Evolutionary conservation across 1,140 invertebrate genomes (phyloP).

Genomic region (Dreissena polymorpha): DNA sequence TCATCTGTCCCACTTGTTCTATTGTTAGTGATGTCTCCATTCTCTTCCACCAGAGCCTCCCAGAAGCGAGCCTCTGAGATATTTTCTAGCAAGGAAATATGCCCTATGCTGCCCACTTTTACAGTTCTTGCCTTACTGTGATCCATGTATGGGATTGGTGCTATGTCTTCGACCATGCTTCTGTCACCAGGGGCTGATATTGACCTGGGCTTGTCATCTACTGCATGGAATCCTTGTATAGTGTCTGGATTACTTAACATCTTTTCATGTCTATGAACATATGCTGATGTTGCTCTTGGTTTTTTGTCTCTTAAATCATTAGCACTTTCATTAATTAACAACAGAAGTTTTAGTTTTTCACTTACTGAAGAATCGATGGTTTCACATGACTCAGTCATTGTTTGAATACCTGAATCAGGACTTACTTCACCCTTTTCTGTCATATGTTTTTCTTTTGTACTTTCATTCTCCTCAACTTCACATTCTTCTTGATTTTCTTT

Average conservation of each 20-base stretch:
- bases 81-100: constrained; percentile 64
- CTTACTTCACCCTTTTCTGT: background rate
- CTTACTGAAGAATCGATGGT: constrained; percentile 21
- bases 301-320: background rate
- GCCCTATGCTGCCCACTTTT: constrained; percentile 63
- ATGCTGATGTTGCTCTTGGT: constrained; percentile 41
- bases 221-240: background rate
- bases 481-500: background rate
- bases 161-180: constrained; percentile 22
- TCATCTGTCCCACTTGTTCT: background rate
- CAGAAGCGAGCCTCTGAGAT: constrained; percentile 62
- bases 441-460: background rate
- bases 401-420: constrained; percentile 17
- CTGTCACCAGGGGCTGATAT: constrained; percentile 26
- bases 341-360: constrained; percentile 40
- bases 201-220: constrained; percentile 23
- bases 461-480: background rate
- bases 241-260: background rate
- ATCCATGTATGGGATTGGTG: constrained; percentile 63
- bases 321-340: background rate
- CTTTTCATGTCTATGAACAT: constrained; percentile 15
- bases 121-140: constrained; percentile 63
- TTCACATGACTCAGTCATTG: constrained; percentile 24
- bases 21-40: background rate
- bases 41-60: constrained; percentile 53